Conservation (phyloP, 2,888 invertebrate genomes). For the Mesorhabditis spiculigera region DNA sequence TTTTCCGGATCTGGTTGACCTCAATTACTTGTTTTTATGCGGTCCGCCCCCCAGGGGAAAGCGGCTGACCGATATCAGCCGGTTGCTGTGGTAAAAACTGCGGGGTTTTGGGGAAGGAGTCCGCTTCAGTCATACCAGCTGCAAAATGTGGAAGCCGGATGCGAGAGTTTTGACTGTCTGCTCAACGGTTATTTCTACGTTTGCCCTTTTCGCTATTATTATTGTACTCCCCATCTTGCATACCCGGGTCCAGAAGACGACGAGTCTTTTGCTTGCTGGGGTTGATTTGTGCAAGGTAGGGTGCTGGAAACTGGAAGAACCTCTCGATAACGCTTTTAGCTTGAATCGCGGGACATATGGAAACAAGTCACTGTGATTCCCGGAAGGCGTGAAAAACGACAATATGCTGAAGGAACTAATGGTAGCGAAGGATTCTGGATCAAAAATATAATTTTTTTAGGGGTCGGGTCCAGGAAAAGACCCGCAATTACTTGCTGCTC, state of each 20-base stretch:
- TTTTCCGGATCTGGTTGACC: too few relatives aligned
- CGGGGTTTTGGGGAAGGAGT: too few relatives aligned
- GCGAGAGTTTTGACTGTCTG: not conserved
- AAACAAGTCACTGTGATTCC: constrained; percentile 43
- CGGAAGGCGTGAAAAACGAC: constrained; percentile 24
- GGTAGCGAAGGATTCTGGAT: too few relatives aligned
- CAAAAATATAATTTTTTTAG: too few relatives aligned
- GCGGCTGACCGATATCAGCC: too few relatives aligned
- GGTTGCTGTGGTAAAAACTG: too few relatives aligned
- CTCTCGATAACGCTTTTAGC: constrained; percentile 26
- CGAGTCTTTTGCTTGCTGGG: constrained; percentile 45
- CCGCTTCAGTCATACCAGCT: too few relatives aligned
- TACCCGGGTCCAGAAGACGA: not conserved
- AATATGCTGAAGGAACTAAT: constrained; percentile 3
- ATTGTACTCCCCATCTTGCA: not conserved
- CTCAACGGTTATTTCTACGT: not conserved
- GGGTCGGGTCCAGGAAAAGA: too few relatives aligned
- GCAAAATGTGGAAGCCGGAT: not conserved
- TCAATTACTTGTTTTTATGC: too few relatives aligned
- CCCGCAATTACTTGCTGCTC: constrained; percentile 46
- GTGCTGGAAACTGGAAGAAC: not conserved
- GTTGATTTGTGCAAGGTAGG: constrained; percentile 53
- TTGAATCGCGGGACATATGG: constrained; percentile 55
- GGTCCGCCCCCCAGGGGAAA: too few relatives aligned
- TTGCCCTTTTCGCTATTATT: not conserved